Evolutionary conservation across 2,113 vertebrate genomes (phyloP), one percentile per base, ranked within the genome.

Genomic region (Ictidomys tridecemlineatus): DNA sequence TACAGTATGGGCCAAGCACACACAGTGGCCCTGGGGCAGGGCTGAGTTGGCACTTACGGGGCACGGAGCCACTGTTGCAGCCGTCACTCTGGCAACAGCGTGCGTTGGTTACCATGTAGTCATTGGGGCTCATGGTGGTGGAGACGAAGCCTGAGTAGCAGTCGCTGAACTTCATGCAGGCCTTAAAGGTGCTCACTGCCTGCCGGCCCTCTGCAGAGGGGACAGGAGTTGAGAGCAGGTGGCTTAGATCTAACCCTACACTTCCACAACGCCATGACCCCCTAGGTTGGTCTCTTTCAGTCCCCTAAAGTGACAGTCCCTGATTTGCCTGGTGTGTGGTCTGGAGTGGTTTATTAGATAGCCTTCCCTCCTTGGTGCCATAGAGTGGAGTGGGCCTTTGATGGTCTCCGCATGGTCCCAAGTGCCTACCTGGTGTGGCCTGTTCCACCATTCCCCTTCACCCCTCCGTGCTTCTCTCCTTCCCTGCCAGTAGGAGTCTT

Each of bases 11-110:
- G 13, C 9, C 30, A 20, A 30, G 30, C 42, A 30, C 53, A 17
- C 42, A 30, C 20, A 30, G 24, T 1, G 26, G 67, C 61, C 37
- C 18, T 1, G 17, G 32, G 0, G 5, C 3, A 2, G 28, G 51
- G 45, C n/a, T 0, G 34, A 2, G 39, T 17, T 13, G 42, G 78
- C n/a, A 84, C 97, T 79, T 95, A 98, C 98, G 2, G 0, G 82
- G 42, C 53, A 96, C 83, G 0, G 84, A 65, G 79, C 51, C 89
- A 0, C 9, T 58, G 69, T 98, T 98, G 74, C 98, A 98, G 61
- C 85, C 77, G 0, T 98, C 94, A 0, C 48, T 94, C 80, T 98
- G 98, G 76, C 98, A 98, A 70, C 98, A 98, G 56, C 22, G 51
- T 0, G 95, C 80, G 7, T 91, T 78, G 89, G 97, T 95, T 58